These are phyloP conservation scores for Meghimatium bilineatum DNA, from an alignment of 2,888 invertebrate genomes.

Conservation along the genomic window DNA sequence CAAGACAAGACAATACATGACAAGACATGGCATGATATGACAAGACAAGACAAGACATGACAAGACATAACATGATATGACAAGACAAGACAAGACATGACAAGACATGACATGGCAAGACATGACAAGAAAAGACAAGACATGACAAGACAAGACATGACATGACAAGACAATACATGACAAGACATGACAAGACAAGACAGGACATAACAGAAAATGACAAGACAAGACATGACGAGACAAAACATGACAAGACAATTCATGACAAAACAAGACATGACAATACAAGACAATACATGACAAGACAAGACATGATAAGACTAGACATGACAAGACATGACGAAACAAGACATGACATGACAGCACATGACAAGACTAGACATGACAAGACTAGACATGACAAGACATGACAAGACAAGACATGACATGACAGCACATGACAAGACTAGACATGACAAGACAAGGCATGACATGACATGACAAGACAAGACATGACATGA, in stretches of 20 bases:
- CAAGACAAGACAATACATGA: conserved; percentile 16
- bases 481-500: conserved; percentile 19
- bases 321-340: conserved; percentile 16
- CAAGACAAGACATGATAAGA: background rate
- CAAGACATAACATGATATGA: conserved; percentile 16
- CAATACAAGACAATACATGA: conserved; percentile 39
- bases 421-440: conserved; percentile 40
- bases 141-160: background rate
- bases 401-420: conserved; percentile 46
- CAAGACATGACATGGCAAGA: conserved; percentile 47
- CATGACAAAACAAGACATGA: conserved; percentile 40
- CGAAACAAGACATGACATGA: conserved; percentile 9
- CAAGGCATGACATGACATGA: background rate
- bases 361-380: background rate
- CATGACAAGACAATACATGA: conserved; percentile 15
- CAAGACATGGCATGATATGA: conserved; percentile 2
- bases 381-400: conserved; percentile 8
- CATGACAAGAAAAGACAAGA: conserved; percentile 40
- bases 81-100: conserved; percentile 47
- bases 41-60: background rate
- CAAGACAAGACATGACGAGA: conserved; percentile 15
- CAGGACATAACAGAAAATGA: background rate
- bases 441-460: conserved; percentile 39
- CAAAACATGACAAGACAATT: conserved; percentile 26
- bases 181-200: conserved; percentile 15